Evolutionary conservation across 2,113 vertebrate genomes (phyloP).

Genomic region (Odocoileus hemionus): DNA sequence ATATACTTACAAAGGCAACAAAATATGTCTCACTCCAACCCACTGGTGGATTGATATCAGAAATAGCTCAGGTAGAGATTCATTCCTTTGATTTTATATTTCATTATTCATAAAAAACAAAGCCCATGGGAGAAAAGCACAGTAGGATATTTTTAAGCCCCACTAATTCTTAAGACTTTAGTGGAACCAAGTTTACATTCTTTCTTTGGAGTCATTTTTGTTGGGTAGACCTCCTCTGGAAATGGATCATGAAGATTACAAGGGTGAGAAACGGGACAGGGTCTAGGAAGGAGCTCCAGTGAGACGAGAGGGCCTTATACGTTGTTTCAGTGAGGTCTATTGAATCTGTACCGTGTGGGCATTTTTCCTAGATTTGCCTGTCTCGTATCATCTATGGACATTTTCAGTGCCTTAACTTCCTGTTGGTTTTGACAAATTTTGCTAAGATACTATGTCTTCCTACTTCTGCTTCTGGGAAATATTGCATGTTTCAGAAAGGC

Average conservation of each 20-base stretch:
- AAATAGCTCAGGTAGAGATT: neutral
- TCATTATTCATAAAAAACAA: neutral
- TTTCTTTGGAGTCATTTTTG: neutral
- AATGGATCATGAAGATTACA: neutral
- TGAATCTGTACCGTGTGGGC: neutral
- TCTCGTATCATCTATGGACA: neutral
- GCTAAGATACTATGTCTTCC: neutral
- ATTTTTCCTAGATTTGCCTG: neutral
- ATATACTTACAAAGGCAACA: neutral
- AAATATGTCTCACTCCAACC: neutral
- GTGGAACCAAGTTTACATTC: neutral
- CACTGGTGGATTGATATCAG: neutral
- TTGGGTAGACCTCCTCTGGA: neutral
- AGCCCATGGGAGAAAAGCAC: neutral
- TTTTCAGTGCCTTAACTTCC: neutral
- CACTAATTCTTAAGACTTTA: neutral
- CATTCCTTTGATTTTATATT: conserved; percentile 21
- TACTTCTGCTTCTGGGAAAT: neutral
- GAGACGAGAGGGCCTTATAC: neutral
- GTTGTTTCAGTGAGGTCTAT: neutral
- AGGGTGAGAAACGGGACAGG: neutral
- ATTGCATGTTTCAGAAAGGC: conserved; percentile 3
- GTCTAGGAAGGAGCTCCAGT: neutral
- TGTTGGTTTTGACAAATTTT: conserved; percentile 9
- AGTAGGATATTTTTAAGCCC: neutral